A percentile compares a stretch with the other conserved stretches of the same genome.
Evolutionary conservation across 1,140 invertebrate species (phyloP).

Genomic region (Danaus melanippus): DNA sequence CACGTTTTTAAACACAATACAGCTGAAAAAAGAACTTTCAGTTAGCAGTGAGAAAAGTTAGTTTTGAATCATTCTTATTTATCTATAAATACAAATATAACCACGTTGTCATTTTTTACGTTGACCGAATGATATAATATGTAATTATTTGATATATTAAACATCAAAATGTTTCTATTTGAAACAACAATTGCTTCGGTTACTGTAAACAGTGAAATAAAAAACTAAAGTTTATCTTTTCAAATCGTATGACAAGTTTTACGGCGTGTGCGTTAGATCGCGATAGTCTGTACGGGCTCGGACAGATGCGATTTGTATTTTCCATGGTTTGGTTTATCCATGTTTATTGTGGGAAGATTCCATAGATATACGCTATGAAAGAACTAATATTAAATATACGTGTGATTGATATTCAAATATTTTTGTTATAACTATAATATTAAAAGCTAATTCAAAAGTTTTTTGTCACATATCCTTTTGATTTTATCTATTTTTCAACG

Average conservation of each 20-base stretch:
- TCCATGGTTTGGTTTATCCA: slow-evolving; percentile 27
- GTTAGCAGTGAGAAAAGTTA: no score
- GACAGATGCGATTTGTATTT: slow-evolving; percentile 46
- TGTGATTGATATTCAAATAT: neutral
- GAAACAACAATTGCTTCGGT: neutral
- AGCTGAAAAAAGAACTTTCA: no score
- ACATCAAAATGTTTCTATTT: neutral
- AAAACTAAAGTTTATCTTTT: slow-evolving; percentile 1
- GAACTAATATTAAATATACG: slow-evolving; percentile 30
- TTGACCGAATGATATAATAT: neutral
- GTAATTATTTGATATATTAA: neutral
- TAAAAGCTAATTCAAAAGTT: no score
- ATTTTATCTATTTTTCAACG: neutral
- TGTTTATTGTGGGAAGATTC: no score
- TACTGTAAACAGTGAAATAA: slow-evolving; percentile 1
- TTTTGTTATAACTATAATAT: neutral
- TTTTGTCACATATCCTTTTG: neutral
- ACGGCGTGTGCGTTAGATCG: slow-evolving; percentile 12
- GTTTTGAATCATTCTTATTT: no score
- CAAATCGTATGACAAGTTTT: slow-evolving; percentile 8
- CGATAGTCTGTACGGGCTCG: slow-evolving; percentile 25
- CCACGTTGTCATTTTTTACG: neutral
- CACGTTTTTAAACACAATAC: no score
- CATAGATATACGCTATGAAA: slow-evolving; percentile 11
- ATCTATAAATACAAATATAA: neutral